Conservation (phyloP, 2,113 vertebrate genomes). For the Puffinus mauretanicus region DNA sequence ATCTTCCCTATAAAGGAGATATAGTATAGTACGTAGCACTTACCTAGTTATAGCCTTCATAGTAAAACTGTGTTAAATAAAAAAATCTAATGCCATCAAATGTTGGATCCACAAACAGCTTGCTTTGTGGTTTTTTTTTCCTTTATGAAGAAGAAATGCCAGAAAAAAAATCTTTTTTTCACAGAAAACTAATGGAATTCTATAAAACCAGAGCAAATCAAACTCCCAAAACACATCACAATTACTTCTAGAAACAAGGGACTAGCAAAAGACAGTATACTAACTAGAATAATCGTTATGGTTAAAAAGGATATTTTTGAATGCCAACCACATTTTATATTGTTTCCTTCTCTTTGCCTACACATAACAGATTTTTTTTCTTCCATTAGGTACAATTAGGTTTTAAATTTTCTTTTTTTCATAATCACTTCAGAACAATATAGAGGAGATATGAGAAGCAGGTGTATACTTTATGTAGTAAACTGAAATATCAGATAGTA, state of each 20-base stretch:
- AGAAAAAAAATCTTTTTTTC: background rate
- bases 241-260: background rate
- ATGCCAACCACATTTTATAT: background rate
- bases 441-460: background rate
- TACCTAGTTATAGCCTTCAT: background rate
- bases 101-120: background rate
- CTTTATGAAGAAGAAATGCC: background rate
- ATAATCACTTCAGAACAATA: background rate
- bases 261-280: background rate
- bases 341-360: background rate
- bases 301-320: background rate
- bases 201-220: background rate
- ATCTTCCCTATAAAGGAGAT: background rate
- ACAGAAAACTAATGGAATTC: background rate
- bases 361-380: background rate
- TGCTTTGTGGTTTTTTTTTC: background rate
- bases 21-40: background rate
- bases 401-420: background rate
- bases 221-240: background rate
- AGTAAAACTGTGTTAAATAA: background rate
- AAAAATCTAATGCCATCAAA: slow-evolving; percentile 1
- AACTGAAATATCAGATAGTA: slow-evolving; percentile 15
- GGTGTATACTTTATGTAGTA: background rate
- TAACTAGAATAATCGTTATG: background rate
- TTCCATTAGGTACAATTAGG: background rate